These are phyloP conservation scores for Delphinapterus leucas DNA, from an alignment of 2,113 vertebrate genomes.

Conservation along the genomic window DNA sequence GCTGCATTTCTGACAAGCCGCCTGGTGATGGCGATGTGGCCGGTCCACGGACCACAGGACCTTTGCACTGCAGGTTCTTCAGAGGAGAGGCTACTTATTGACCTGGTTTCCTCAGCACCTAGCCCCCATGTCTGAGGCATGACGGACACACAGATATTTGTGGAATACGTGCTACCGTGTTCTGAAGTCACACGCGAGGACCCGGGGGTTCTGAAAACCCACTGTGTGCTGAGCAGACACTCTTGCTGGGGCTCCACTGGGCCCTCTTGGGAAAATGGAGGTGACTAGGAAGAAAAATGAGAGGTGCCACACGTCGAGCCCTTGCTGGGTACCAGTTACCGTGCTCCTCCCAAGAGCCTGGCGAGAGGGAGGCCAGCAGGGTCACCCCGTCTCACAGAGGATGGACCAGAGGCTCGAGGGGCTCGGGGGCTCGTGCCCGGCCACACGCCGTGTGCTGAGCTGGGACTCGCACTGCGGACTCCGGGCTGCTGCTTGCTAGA, in stretches of 20 bases:
- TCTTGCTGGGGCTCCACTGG: background rate
- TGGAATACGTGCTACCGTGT: background rate
- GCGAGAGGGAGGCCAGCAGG: background rate
- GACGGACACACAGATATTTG: background rate
- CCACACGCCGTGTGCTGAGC: background rate
- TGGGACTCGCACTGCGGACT: background rate
- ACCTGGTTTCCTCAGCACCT: background rate
- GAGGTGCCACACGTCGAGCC: background rate
- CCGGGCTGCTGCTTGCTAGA: background rate
- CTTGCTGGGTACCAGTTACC: background rate
- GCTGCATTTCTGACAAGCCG: background rate
- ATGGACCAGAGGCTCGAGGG: background rate
- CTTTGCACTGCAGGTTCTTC: background rate
- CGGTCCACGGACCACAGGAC: background rate
- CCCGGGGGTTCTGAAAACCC: too few relatives aligned
- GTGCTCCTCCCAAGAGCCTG: background rate
- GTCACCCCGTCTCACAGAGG: background rate
- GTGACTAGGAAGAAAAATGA: background rate
- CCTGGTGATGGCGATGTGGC: accelerated
- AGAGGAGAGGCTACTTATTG: background rate
- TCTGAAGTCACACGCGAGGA: background rate
- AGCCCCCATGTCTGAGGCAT: background rate
- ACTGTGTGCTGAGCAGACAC: background rate
- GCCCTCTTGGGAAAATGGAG: background rate
- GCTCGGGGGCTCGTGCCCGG: background rate